Evolutionary conservation across 2,797 vertebrate genomes (phyloP), one percentile per base, ranked within the genome.

Genomic region (Apogon hyalosoma): DNA sequence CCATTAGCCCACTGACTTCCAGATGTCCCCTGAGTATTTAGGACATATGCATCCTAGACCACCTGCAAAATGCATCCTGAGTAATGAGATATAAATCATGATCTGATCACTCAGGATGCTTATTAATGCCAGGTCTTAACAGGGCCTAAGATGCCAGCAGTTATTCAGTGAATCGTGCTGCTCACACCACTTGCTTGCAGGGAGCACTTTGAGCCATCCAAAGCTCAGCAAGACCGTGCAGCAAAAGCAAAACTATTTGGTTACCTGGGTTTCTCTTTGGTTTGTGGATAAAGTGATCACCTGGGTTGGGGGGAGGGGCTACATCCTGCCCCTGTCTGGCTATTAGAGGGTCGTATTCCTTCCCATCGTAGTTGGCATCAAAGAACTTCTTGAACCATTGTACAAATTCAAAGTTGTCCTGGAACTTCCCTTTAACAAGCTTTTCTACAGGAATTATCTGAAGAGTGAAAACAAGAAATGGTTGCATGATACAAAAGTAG

Each of bases 341-440:
- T 90, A 95, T 90, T 80, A 96, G 77, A 3, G 98, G 97, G 93
- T 99, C 97, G 50, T 99, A 99, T 73, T 98, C 97, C 93, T 98
- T 98, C 77, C 97, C 97, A 9, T 98, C 97, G 5, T 99, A 99
- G 94, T 99, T 99, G 89, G 97, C 97, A 15, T 99, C 97, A 24
- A 99, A 99, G 89, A 99, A 98, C 86, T 99, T 99, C 94, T 99
- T 99, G 87, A 98, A 99, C 98, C 98, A 99, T 90, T 99, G 98
- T 87, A 99, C 96, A 52, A 99, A 99, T 84, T 99, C 98, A 86
- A 99, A 99, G 92, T 99, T 99, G 94, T 99, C 98, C 91, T 99
- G 98, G 93, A 99, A 99, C 87, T 97, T 98, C 79, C 97, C 96
- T 89, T 99, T 99, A 80, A 99, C 97, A 48, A 99, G 93, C 91